These are phyloP conservation scores for Drosophila arawakana DNA, from an alignment of 1,140 invertebrate genomes.

Conservation along the genomic window DNA sequence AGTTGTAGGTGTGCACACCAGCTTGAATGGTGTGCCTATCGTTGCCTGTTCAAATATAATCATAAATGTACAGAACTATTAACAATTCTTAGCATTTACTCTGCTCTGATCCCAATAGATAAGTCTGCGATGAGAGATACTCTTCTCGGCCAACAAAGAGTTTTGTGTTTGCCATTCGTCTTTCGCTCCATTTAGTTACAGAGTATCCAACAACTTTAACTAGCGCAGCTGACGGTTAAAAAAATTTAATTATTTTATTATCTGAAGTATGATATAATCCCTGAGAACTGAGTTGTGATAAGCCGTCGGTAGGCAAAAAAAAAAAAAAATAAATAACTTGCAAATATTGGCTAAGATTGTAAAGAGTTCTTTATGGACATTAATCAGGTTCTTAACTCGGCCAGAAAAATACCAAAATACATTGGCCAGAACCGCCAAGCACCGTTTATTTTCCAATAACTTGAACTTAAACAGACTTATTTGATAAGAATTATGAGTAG, in stretches of 20 bases:
- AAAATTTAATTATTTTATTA: constrained; percentile 11
- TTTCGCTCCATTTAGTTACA: constrained; percentile 73
- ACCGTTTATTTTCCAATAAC: constrained; percentile 6
- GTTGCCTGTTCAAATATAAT: constrained; percentile 72
- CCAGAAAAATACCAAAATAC: not conserved
- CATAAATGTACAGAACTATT: not conserved
- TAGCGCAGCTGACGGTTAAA: constrained; percentile 51
- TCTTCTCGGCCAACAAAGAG: constrained; percentile 71
- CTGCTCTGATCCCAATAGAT: constrained; percentile 74
- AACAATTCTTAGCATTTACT: constrained; percentile 49
- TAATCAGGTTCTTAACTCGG: not conserved
- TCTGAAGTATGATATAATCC: constrained; percentile 20
- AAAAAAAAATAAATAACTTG: not conserved
- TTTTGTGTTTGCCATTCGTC: constrained; percentile 43
- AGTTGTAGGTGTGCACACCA: constrained; percentile 87
- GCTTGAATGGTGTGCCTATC: constrained; percentile 84
- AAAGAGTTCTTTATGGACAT: not conserved
- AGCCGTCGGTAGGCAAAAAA: constrained; percentile 1
- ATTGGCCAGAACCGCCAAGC: not conserved
- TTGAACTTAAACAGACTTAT: not conserved
- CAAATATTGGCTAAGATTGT: constrained; percentile 4
- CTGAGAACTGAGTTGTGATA: constrained; percentile 11
- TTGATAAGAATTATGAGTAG: constrained; percentile 5
- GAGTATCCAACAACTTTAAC: constrained; percentile 74
- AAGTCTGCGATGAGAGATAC: constrained; percentile 71